Conservation (phyloP, 2,797 vertebrate genomes). For the Urocyon cinereoargenteus region DNA sequence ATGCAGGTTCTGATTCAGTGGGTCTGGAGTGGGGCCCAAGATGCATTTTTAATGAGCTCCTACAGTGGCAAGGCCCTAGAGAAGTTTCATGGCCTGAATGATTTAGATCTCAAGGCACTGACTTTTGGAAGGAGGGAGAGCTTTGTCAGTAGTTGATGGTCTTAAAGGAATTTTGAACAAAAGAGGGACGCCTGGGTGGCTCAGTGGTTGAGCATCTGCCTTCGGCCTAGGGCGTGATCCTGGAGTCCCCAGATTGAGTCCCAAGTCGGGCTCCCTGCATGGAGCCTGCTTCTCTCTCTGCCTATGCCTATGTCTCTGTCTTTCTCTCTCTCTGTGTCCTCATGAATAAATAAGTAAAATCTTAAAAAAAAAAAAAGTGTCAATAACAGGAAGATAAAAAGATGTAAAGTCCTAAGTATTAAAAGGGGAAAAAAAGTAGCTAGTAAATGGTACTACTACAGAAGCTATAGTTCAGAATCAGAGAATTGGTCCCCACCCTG, state of each 20-base stretch:
- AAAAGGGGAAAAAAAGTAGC: neutral
- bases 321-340: too few relatives aligned
- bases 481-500: neutral
- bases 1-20: neutral
- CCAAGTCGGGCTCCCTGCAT: too few relatives aligned
- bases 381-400: neutral
- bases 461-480: neutral
- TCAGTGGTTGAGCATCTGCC: too few relatives aligned
- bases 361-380: neutral
- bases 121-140: neutral
- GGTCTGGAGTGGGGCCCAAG: neutral
- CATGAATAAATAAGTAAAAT: too few relatives aligned
- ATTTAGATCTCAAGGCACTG: neutral
- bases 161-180: conserved; percentile 40
- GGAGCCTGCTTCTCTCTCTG: too few relatives aligned
- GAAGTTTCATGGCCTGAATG: conserved; percentile 34
- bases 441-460: neutral
- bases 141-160: neutral
- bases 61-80: neutral
- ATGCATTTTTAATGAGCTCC: conserved; percentile 48
- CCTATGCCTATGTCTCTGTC: too few relatives aligned
- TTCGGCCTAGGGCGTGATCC: too few relatives aligned
- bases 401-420: neutral
- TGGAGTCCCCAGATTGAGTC: too few relatives aligned
- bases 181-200: neutral